These are phyloP conservation scores for Scolopax mira DNA, from an alignment of 2,113 vertebrate species.

Conservation along the genomic window DNA sequence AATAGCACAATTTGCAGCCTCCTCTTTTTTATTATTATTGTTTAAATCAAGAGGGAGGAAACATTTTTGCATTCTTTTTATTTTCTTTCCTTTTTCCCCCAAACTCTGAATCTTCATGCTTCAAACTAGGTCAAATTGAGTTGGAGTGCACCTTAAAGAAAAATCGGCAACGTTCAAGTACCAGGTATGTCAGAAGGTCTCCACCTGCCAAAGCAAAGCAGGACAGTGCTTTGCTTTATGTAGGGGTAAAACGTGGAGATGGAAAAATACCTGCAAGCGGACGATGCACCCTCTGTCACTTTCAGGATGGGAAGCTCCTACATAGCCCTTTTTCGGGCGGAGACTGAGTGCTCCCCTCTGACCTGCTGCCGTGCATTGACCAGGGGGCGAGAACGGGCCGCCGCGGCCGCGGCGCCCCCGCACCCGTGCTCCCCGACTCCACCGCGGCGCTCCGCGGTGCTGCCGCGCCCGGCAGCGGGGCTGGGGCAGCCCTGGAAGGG, in stretches of 20 bases:
- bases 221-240: background rate
- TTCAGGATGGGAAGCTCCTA: rapidly evolving
- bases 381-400: too few relatives aligned
- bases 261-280: background rate
- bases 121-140: background rate
- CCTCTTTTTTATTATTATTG: background rate
- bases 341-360: rapidly evolving
- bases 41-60: background rate
- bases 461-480: background rate
- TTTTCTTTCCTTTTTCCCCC: too few relatives aligned
- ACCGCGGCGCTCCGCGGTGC: background rate
- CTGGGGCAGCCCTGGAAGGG: background rate
- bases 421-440: background rate
- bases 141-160: background rate
- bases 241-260: background rate
- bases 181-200: background rate
- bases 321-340: rapidly evolving
- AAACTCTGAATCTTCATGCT: background rate
- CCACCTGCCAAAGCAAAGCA: too few relatives aligned
- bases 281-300: background rate
- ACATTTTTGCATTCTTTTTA: background rate
- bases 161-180: background rate
- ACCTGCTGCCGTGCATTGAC: rapidly evolving
- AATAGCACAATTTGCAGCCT: background rate
- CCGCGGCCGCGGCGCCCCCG: too few relatives aligned